Percentiles rank a stretch among this genome's conserved stretches.
Conservation (phyloP, 64 coral and sea anemone genomes). For the Acropora tenuis region DNA sequence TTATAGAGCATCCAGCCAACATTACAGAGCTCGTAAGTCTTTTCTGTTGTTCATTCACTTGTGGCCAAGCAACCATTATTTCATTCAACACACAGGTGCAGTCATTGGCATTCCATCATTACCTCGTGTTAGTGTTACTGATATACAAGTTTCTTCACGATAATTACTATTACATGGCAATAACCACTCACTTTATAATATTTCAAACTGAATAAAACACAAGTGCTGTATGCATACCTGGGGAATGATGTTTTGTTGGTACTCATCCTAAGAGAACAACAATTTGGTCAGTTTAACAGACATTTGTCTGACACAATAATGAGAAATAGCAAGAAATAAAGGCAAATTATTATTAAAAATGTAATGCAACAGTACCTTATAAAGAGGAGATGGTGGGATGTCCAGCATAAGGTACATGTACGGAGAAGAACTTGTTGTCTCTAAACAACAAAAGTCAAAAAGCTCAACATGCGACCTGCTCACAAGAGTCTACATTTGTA, state of each 20-base stretch:
- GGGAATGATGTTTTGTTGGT: constrained; percentile 98
- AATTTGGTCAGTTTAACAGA: background rate
- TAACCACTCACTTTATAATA: background rate
- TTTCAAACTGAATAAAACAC: background rate
- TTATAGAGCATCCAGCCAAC: no score
- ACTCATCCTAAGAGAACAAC: constrained; percentile 74
- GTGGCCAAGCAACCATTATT: no score
- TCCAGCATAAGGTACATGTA: constrained; percentile 91
- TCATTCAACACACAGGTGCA: no score
- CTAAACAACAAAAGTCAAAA: constrained; percentile 42
- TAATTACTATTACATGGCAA: no score
- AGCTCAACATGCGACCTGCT: background rate
- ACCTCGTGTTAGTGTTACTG: no score
- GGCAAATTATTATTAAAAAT: no score
- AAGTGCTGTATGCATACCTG: constrained; percentile 55
- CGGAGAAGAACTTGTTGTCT: constrained; percentile 82
- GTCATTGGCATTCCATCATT: no score
- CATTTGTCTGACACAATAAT: background rate
- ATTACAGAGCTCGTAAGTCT: no score
- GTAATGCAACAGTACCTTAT: constrained; percentile 67
- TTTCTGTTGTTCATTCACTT: no score
- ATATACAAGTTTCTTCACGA: no score
- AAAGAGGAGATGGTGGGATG: constrained; percentile 93
- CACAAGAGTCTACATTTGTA: background rate
- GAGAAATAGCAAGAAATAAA: no score